Conservation (phyloP, 2,113 vertebrate genomes). For the Numida meleagris region DNA sequence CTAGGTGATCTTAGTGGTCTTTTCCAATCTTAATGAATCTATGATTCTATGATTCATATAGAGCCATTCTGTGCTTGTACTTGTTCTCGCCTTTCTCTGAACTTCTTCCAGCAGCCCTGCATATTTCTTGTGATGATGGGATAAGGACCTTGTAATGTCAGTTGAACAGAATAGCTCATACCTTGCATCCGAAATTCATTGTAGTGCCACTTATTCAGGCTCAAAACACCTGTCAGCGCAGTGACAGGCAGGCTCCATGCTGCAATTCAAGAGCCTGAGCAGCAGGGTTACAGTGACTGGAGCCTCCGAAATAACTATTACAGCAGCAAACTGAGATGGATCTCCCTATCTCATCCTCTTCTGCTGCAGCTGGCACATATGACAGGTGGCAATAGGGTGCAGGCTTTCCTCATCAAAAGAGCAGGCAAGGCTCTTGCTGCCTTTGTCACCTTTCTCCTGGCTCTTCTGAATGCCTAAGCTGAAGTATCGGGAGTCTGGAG, state of each 20-base stretch:
- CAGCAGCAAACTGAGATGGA: background rate
- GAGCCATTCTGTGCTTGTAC: background rate
- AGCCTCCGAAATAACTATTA: background rate
- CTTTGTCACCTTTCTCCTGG: fast-evolving
- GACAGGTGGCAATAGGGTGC: background rate
- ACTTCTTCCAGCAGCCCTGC: background rate
- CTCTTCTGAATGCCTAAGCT: background rate
- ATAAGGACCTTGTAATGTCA: background rate
- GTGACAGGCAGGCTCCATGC: background rate
- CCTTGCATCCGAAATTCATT: background rate
- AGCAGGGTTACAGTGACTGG: background rate
- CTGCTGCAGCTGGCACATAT: background rate
- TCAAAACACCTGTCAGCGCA: fast-evolving
- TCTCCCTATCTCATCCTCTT: background rate
- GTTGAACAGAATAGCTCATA: background rate
- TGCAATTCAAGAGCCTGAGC: background rate
- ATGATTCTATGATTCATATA: background rate
- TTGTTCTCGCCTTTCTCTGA: background rate
- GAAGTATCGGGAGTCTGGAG: background rate
- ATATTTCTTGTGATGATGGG: background rate
- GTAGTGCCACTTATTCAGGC: background rate
- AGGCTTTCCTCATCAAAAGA: background rate
- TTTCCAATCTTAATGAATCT: too few species aligned
- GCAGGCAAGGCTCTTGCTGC: background rate
- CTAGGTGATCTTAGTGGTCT: too few species aligned